Percentiles rank a stretch among this genome's conserved stretches.
phyloP scores from a whole-genome alignment of 1,140 invertebrate genomes.

The Drosophila repletoides region DNA sequence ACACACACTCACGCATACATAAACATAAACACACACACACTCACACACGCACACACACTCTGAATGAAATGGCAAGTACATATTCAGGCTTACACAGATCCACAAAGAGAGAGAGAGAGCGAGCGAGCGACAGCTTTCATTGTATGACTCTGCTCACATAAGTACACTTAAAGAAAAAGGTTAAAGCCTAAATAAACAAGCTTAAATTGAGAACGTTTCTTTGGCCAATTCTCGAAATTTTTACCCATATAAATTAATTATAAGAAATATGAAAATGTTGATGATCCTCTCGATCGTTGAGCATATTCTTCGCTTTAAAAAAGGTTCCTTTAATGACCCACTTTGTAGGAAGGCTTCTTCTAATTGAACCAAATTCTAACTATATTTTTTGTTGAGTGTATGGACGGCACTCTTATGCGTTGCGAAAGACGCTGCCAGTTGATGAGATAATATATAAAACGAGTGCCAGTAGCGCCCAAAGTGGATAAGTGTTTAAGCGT shows the following conservation, averaged over 20 bases:
- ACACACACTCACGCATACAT: slow-evolving; percentile 12
- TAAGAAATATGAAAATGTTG: no score
- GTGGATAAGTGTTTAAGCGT: slow-evolving; percentile 80
- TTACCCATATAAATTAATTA: no score
- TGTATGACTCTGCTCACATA: slow-evolving; percentile 9
- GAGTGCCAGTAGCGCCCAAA: slow-evolving; percentile 58
- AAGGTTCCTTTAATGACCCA: no score
- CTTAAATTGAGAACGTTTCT: no score
- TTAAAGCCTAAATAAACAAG: no score
- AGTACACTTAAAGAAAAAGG: slow-evolving; percentile 19
- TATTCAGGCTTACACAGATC: slow-evolving; percentile 29
- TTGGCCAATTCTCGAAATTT: no score
- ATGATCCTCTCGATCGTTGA: no score
- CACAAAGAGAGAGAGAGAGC: not conserved
- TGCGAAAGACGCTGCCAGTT: slow-evolving; percentile 65
- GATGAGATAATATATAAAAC: slow-evolving; percentile 79
- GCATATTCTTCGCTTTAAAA: no score
- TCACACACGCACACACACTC: not conserved
- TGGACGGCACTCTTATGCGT: slow-evolving; percentile 50
- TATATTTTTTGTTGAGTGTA: no score
- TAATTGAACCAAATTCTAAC: no score
- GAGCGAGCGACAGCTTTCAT: slow-evolving; percentile 34
- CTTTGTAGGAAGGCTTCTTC: no score
- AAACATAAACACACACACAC: slow-evolving; percentile 13
- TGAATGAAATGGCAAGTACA: slow-evolving; percentile 61